phyloP scores from a whole-genome alignment of 2,797 vertebrate genomes.

The Cyprinella venusta region DNA sequence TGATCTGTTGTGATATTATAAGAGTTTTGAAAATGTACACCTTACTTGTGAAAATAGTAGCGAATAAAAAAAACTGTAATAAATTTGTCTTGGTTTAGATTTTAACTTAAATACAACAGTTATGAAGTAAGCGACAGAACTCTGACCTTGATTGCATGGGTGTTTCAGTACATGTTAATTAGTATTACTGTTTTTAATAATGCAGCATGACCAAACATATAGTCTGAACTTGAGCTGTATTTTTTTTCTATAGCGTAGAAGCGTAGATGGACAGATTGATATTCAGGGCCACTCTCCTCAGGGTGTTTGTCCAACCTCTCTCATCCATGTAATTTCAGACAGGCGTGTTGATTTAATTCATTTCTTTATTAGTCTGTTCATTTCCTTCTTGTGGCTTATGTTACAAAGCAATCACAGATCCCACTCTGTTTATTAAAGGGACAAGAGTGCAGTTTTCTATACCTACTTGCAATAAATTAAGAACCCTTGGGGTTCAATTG shows the following conservation, averaged over 20 bases:
- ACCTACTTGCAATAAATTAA: background rate
- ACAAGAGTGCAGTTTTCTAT: background rate
- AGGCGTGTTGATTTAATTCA: constrained; percentile 26
- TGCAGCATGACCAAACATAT: background rate
- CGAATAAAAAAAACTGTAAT: too few species aligned
- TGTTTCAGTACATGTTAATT: background rate
- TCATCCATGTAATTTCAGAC: constrained; percentile 7
- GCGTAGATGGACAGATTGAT: background rate
- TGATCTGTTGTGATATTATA: too few species aligned
- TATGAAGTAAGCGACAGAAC: background rate
- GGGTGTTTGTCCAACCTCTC: constrained; percentile 10
- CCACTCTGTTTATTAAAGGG: background rate
- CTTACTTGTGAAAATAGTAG: too few species aligned
- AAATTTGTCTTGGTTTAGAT: too few species aligned
- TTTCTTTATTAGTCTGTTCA: constrained; percentile 3
- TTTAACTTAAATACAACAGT: too few species aligned
- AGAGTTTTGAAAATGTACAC: too few species aligned
- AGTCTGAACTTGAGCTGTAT: background rate
- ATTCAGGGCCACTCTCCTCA: constrained; percentile 24
- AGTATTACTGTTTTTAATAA: background rate
- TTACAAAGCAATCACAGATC: constrained; percentile 13
- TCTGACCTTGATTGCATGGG: background rate
- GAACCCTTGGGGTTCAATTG: background rate
- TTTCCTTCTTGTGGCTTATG: background rate
- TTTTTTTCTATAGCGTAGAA: background rate